phyloP scores from a whole-genome alignment of 2,113 vertebrate species.

The Aptenodytes forsteri region DNA sequence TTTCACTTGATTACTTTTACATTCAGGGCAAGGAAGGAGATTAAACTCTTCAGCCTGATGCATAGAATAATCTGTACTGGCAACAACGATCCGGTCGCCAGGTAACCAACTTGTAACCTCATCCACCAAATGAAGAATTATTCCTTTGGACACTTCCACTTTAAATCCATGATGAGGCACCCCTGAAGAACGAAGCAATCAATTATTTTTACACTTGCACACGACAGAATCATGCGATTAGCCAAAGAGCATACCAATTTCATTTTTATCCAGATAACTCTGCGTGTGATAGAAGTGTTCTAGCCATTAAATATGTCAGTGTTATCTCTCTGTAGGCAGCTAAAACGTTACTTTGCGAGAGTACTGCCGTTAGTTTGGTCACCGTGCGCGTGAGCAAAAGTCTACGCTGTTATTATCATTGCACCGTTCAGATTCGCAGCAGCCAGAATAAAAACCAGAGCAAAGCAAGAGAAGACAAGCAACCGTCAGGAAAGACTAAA shows the following conservation, averaged over 20 bases:
- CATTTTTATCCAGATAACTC: neutral
- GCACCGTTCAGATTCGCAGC: neutral
- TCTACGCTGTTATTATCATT: fast-evolving
- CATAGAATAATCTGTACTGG: slow-evolving; percentile 62
- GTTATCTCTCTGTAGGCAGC: neutral
- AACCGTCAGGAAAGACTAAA: neutral
- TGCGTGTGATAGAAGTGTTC: neutral
- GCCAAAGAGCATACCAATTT: neutral
- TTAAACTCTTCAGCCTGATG: slow-evolving; percentile 65
- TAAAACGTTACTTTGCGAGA: neutral
- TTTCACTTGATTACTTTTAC: slow-evolving; percentile 61
- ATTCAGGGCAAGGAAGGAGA: slow-evolving; percentile 56
- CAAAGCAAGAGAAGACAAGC: neutral
- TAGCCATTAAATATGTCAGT: neutral
- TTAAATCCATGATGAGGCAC: slow-evolving; percentile 53
- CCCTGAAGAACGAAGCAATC: slow-evolving; percentile 24
- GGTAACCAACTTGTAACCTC: slow-evolving; percentile 60
- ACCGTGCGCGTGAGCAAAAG: fast-evolving
- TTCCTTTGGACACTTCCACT: slow-evolving; percentile 45
- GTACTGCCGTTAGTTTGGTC: neutral
- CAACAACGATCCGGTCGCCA: slow-evolving; percentile 31
- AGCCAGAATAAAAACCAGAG: neutral
- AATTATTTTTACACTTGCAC: neutral
- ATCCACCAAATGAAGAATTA: slow-evolving; percentile 53
- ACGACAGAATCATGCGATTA: neutral